Base-by-base conservation (phyloP, 2,113 vertebrate genomes). In the Dendropsophus ebraccatus region DNA sequence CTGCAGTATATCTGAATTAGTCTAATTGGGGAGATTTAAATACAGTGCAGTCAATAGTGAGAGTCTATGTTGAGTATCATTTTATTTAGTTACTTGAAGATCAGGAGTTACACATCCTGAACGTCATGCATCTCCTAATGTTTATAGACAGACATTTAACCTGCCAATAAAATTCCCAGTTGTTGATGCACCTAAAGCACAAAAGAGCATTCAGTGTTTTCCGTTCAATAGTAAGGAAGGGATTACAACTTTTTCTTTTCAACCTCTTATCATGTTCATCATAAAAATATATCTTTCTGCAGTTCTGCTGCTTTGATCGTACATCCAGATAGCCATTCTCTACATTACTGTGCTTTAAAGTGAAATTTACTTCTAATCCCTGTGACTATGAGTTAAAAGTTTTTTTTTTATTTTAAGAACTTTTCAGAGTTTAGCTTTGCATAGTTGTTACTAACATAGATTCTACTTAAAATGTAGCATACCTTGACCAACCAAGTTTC, bases 121-220 rank as follows among this genome's bases (percentile, higher is more conserved):
- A 28, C 49, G 56, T 78, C 50, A 56, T 32, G 21, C 19, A 35
- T 35, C 30, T 35, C 19, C 28, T 23, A 56, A 4, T 16, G 28
- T 78, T 81, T 81, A 81, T 67, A 49, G 79, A 81, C 37, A 65
- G 58, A 81, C 25, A 49, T 65, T 81, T 81, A 81, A 67, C 79
- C n/a, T 30, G 79, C n/a, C 79, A 67, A 81, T 81, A 67, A 25
- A 67, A 62, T 28, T 62, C 14, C 17, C 16, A 54, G 75, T 76
- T 76, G 74, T 56, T 47, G 11, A 47, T 81, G 79, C 8, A 47
- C 41, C 56, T 65, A 65, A 45, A 76, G 23, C 25, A 76, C 47
- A 76, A 76, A 19, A 49, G 74, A 12, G 28, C 30, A 50, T 76
- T 52, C 14, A 52, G 5, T 76, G 74, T 50, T 76, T 76, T 52